These are phyloP conservation scores for Amphiura filiformis DNA, from an alignment of 35 echinoderm and acorn worm genomes.

Conservation along the genomic window DNA sequence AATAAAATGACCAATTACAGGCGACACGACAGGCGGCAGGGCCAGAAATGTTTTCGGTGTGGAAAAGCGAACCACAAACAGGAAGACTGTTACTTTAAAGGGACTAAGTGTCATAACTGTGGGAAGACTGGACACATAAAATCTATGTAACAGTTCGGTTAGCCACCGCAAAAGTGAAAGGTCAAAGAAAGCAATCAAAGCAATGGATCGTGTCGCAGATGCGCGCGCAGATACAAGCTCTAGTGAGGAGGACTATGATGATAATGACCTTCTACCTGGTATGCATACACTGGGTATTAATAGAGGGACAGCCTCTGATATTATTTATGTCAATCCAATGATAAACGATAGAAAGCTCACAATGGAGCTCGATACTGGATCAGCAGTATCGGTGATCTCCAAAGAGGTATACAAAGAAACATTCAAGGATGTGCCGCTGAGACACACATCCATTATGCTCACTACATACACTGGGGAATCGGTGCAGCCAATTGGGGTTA, in stretches of 20 bases:
- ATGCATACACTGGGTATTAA: not conserved
- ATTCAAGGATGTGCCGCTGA: not conserved
- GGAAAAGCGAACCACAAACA: not conserved
- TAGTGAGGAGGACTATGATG: not conserved
- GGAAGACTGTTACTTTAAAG: constrained; percentile 12
- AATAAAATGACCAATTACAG: not conserved
- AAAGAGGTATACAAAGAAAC: not conserved
- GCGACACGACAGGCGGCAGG: not conserved
- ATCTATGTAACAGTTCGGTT: not conserved
- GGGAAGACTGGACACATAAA: constrained; percentile 33
- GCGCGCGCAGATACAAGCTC: too few species aligned
- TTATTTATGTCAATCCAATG: not conserved
- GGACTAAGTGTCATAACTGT: constrained; percentile 27
- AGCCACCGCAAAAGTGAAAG: not conserved
- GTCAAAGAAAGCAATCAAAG: not conserved
- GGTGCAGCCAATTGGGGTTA: not conserved
- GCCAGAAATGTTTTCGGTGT: not conserved
- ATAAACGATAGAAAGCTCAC: not conserved
- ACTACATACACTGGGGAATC: constrained; percentile 3
- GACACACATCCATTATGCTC: not conserved
- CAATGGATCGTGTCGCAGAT: not conserved
- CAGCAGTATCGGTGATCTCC: not conserved
- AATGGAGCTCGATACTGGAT: constrained; percentile 28
- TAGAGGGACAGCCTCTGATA: not conserved
- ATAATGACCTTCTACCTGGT: not conserved